phyloP scores from a whole-genome alignment of 23 tunicate genomes.

The Oikopleura dioica region DNA sequence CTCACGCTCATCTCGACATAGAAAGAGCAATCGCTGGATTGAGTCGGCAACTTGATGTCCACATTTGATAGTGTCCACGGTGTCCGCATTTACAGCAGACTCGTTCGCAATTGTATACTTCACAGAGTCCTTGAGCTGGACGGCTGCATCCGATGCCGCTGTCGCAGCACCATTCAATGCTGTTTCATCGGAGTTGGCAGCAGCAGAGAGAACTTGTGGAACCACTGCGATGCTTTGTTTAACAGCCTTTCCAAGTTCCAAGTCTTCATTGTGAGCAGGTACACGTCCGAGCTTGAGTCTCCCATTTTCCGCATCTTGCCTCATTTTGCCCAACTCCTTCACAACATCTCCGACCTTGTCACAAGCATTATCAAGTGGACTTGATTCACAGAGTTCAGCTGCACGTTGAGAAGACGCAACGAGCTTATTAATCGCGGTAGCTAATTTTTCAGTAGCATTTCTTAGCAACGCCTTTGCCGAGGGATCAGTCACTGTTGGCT shows the following conservation, averaged over 20 bases:
- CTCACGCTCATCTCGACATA: not conserved
- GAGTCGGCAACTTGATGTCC: not conserved
- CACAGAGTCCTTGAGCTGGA: not conserved
- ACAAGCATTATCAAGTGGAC: not conserved
- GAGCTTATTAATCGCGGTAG: slow-evolving; percentile 36
- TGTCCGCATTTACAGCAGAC: not conserved
- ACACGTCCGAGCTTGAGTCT: not conserved
- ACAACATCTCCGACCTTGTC: not conserved
- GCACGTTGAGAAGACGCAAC: slow-evolving; percentile 38
- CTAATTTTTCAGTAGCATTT: slow-evolving; percentile 80
- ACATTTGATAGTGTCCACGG: not conserved
- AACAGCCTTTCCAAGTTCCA: slow-evolving; percentile 55
- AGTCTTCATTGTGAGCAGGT: not conserved
- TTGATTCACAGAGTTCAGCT: not conserved
- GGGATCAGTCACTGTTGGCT: slow-evolving; percentile 80
- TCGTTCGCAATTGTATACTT: not conserved
- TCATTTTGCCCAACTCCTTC: not conserved
- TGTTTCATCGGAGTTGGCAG: slow-evolving; percentile 40
- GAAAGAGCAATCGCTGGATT: not conserved
- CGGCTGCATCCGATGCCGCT: slow-evolving; percentile 2
- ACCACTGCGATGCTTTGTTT: slow-evolving; percentile 64
- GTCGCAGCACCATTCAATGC: slow-evolving; percentile 12
- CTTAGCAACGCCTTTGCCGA: slow-evolving; percentile 73
- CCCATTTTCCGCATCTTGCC: not conserved
- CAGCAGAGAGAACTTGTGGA: slow-evolving; percentile 83